Evolutionary conservation across 2,888 invertebrate species (phyloP).

Genomic region (Neelides folsomi): DNA sequence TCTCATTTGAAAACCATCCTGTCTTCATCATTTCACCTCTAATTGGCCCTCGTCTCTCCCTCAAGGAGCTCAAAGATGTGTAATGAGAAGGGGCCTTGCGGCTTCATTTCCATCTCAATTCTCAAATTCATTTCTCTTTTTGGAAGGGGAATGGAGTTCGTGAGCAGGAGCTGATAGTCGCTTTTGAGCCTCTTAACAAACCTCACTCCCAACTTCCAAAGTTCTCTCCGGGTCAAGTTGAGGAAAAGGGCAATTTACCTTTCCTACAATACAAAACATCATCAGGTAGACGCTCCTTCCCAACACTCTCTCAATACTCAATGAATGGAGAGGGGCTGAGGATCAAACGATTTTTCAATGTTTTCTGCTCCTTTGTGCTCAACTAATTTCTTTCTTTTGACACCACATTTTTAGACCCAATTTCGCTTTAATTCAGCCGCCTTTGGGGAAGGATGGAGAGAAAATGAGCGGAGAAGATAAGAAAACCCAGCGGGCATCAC

Average conservation of each 20-base stretch:
- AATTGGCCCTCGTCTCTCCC: slow-evolving; percentile 6
- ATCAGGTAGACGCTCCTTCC: no score
- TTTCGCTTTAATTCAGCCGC: no score
- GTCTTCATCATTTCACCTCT: slow-evolving; percentile 5
- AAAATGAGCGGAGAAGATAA: slow-evolving; percentile 2
- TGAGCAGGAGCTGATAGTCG: not conserved
- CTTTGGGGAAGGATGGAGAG: not conserved
- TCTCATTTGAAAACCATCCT: slow-evolving; percentile 5
- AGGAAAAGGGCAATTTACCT: not conserved
- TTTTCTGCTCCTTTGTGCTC: slow-evolving; percentile 10
- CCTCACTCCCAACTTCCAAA: not conserved
- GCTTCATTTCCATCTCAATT: slow-evolving; percentile 4
- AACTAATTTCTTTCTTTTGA: slow-evolving; percentile 10
- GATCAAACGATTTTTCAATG: slow-evolving; percentile 10
- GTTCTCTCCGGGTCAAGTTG: not conserved
- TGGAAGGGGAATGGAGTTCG: slow-evolving; percentile 5
- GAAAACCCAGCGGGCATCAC: slow-evolving; percentile 5
- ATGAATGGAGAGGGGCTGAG: not conserved
- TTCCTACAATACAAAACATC: not conserved
- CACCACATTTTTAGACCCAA: slow-evolving; percentile 1
- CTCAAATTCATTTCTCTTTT: not conserved
- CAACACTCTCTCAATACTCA: not conserved
- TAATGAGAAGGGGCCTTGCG: not conserved
- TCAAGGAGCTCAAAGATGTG: slow-evolving; percentile 1
- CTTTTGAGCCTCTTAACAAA: not conserved